phyloP scores from a whole-genome alignment of 2,113 vertebrate genomes.

The Microtus pennsylvanicus region DNA sequence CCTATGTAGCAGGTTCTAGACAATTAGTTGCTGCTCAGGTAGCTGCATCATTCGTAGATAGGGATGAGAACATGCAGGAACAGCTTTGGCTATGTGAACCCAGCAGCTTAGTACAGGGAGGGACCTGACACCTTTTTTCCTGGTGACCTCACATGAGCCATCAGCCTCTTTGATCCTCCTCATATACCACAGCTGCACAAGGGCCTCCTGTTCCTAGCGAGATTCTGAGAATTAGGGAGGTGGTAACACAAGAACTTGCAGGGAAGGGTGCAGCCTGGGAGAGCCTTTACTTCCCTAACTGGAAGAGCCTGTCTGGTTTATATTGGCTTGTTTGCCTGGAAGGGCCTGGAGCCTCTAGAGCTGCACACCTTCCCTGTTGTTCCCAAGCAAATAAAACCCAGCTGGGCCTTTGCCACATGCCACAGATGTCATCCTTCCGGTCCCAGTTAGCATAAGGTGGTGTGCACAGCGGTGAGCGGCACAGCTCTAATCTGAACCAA shows the following conservation, averaged over 20 bases:
- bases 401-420: background rate
- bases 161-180: background rate
- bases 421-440: background rate
- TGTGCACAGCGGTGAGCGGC: too few relatives aligned
- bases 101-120: background rate
- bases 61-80: background rate
- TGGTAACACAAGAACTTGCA: background rate
- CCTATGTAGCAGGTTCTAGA: background rate
- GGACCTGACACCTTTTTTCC: slow-evolving; percentile 4
- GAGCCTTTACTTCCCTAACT: background rate
- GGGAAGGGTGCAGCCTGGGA: background rate
- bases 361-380: background rate
- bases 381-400: background rate
- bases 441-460: background rate
- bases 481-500: background rate
- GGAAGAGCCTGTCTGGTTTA: background rate
- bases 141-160: slow-evolving; percentile 10
- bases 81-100: background rate
- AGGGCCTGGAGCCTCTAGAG: background rate
- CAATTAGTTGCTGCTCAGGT: background rate
- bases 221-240: slow-evolving; percentile 9
- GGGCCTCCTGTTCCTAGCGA: background rate
- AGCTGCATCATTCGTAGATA: background rate
- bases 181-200: background rate
- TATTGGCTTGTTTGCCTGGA: background rate